Conservation (phyloP, 2,888 invertebrate genomes). For the Drosophila putrida region DNA sequence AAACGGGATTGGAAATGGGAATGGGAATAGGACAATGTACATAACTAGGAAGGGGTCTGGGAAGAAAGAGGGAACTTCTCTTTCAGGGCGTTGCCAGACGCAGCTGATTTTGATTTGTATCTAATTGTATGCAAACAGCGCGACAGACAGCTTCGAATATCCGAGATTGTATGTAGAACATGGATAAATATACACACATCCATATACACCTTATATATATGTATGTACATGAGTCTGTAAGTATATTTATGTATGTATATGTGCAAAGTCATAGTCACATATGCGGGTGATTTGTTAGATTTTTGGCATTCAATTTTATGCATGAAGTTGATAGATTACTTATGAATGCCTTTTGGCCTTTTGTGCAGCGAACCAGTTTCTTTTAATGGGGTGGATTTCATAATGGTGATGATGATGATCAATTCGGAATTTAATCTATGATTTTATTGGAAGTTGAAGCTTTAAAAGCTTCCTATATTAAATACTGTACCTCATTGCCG, state of each 20-base stretch:
- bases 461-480: conserved; percentile 7
- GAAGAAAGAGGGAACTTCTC: conserved; percentile 15
- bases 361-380: conserved; percentile 48
- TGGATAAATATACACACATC: conserved; percentile 22
- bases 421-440: conserved; percentile 11
- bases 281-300: conserved; percentile 76
- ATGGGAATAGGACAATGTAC: background rate
- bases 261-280: conserved; percentile 34
- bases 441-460: conserved; percentile 15
- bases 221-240: background rate
- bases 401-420: conserved; percentile 18
- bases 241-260: background rate
- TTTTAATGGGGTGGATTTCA: conserved; percentile 35
- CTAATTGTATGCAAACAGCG: conserved; percentile 79
- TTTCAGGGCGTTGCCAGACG: conserved; percentile 53
- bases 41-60: background rate
- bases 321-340: conserved; percentile 79
- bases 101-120: conserved; percentile 81
- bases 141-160: conserved; percentile 40
- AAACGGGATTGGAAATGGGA: conserved; percentile 30
- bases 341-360: conserved; percentile 54
- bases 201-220: background rate
- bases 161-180: conserved; percentile 40
- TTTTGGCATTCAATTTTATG: conserved; percentile 70
- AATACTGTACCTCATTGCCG: conserved; percentile 11